Conservation (phyloP, 2,888 invertebrate species). For the Drepana falcataria region DNA sequence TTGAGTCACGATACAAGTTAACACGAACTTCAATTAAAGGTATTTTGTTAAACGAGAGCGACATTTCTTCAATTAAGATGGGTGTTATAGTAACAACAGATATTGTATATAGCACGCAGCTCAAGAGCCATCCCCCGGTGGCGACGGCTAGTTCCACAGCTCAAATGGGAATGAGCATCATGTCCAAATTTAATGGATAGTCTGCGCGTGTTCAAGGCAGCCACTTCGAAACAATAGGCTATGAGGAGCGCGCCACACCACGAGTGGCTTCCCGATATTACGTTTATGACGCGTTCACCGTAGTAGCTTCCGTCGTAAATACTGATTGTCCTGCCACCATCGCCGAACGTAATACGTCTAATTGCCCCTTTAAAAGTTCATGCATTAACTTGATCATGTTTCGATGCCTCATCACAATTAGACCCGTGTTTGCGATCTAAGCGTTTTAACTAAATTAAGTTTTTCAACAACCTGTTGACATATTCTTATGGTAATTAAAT, state of each 20-base stretch:
- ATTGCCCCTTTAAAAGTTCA: slow-evolving; percentile 70
- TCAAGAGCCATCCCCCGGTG: slow-evolving; percentile 13
- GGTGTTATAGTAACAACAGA: slow-evolving; percentile 11
- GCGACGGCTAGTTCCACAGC: slow-evolving; percentile 39
- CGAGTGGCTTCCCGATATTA: slow-evolving; percentile 54
- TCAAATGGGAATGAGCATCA: slow-evolving; percentile 53
- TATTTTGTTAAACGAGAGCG: slow-evolving; percentile 43
- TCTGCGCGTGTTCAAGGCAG: slow-evolving; percentile 64
- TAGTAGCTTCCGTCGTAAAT: slow-evolving; percentile 55
- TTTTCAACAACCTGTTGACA: slow-evolving; percentile 17
- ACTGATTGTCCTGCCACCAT: slow-evolving; percentile 61
- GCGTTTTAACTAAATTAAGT: slow-evolving; percentile 43
- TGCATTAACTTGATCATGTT: slow-evolving; percentile 68
- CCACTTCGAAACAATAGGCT: slow-evolving; percentile 62
- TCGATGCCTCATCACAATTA: slow-evolving; percentile 45
- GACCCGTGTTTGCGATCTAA: slow-evolving; percentile 45
- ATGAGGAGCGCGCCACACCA: slow-evolving; percentile 48
- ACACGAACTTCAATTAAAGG: slow-evolving; percentile 62
- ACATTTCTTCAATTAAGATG: slow-evolving; percentile 34
- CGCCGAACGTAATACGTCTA: slow-evolving; percentile 58
- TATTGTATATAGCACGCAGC: slow-evolving; percentile 5
- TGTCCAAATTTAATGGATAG: slow-evolving; percentile 54
- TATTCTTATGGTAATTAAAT: not conserved
- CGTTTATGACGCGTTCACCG: slow-evolving; percentile 57
- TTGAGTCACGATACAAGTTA: slow-evolving; percentile 54